Evolutionary conservation across 2,113 vertebrate genomes (phyloP).

Genomic region (Bambusicola thoracicus): DNA sequence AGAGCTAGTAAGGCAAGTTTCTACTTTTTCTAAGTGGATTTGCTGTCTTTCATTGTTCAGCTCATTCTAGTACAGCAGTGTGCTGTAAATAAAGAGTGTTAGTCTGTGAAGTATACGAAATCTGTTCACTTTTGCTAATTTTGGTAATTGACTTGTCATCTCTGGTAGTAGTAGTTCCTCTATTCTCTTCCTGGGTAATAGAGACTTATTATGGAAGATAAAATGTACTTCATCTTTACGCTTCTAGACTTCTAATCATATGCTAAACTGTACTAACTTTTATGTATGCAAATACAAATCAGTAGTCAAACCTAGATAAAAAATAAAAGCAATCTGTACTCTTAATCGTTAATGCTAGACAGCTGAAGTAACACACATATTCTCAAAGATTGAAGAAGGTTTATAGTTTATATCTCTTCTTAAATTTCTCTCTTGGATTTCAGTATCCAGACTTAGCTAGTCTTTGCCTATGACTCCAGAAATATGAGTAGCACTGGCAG

Average conservation of each 20-base stretch:
- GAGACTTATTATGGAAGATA: neutral
- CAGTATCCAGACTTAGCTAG: neutral
- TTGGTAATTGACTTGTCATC: neutral
- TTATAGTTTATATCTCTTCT: neutral
- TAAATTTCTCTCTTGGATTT: conserved; percentile 21
- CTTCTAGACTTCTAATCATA: neutral
- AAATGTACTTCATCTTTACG: neutral
- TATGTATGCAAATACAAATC: neutral
- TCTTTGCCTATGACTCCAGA: neutral
- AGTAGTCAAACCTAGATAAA: neutral
- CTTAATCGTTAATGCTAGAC: neutral
- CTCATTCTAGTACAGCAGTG: neutral
- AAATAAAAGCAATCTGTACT: neutral
- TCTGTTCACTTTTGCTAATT: neutral
- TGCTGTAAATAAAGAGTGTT: neutral
- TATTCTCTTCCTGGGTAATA: neutral
- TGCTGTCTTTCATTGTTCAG: neutral
- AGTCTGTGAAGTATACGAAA: neutral
- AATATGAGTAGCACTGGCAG: neutral
- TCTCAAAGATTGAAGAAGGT: neutral
- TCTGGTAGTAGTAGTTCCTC: neutral
- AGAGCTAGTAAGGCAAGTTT: neutral
- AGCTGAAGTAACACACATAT: neutral
- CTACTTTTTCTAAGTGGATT: neutral
- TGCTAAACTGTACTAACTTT: neutral